Percentiles rank a stretch among this genome's conserved stretches.
phyloP scores from a whole-genome alignment of 2,888 invertebrate species.

The Automeris io region DNA sequence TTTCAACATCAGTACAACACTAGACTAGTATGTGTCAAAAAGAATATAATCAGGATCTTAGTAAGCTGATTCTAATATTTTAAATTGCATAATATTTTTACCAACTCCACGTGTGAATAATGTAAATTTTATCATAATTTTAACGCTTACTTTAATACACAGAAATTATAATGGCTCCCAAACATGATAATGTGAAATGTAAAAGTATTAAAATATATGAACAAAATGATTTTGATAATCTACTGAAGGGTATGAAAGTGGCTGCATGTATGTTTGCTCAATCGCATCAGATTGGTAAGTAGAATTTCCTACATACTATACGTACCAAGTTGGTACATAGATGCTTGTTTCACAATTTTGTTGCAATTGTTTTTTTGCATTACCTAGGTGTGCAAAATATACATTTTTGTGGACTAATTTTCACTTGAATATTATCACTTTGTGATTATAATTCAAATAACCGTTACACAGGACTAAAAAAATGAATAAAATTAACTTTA shows the following conservation, averaged over 20 bases:
- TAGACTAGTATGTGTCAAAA: too few relatives aligned
- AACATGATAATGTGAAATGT: slow-evolving; percentile 42
- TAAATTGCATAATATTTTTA: not conserved
- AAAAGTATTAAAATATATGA: slow-evolving; percentile 70
- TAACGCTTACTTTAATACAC: not conserved
- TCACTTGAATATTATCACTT: too few relatives aligned
- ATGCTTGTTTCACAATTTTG: too few relatives aligned
- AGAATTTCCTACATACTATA: too few relatives aligned
- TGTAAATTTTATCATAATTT: slow-evolving; percentile 1
- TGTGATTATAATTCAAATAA: too few relatives aligned
- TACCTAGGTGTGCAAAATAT: too few relatives aligned
- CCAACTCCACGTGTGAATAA: not conserved
- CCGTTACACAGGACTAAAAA: too few relatives aligned
- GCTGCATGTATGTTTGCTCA: slow-evolving; percentile 78
- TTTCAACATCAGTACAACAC: too few relatives aligned
- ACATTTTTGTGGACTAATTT: too few relatives aligned
- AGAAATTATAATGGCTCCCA: slow-evolving; percentile 38
- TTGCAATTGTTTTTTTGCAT: not conserved
- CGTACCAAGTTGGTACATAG: too few relatives aligned
- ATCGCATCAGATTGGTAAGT: slow-evolving; percentile 67
- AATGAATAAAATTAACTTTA: too few relatives aligned
- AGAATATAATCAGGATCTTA: too few relatives aligned
- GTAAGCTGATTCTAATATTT: not conserved
- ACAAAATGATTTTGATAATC: slow-evolving; percentile 63
- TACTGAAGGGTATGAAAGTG: slow-evolving; percentile 72